phyloP scores from a whole-genome alignment of 2,888 invertebrate species.

The Heteropelma amictum region DNA sequence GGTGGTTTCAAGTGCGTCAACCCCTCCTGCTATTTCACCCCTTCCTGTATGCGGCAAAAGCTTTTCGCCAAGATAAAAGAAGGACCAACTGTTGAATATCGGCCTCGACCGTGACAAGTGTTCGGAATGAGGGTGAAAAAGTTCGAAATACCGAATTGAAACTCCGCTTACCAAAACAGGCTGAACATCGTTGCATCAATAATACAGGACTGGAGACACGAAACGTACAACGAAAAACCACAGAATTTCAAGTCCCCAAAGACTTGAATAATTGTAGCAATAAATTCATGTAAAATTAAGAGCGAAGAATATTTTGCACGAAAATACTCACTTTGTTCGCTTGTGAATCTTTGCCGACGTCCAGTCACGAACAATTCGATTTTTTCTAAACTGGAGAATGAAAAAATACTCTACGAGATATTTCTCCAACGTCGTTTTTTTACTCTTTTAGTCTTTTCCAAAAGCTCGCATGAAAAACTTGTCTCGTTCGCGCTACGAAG shows the following conservation, averaged over 20 bases:
- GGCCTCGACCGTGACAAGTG: slow-evolving; percentile 67
- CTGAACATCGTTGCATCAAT: neutral
- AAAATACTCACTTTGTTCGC: slow-evolving; percentile 3
- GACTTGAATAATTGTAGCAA: neutral
- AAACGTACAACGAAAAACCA: neutral
- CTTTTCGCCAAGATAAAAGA: slow-evolving; percentile 75
- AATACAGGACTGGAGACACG: neutral
- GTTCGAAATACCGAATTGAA: neutral
- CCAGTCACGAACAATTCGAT: neutral
- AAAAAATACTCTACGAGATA: neutral
- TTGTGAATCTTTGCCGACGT: neutral
- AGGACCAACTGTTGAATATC: slow-evolving; percentile 78
- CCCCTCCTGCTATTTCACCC: neutral
- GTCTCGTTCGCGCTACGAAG: no score
- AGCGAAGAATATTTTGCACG: neutral
- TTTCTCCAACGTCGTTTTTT: no score
- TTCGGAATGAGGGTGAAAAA: slow-evolving; percentile 52
- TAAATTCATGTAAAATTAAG: neutral
- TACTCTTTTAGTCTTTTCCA: no score
- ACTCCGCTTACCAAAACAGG: neutral
- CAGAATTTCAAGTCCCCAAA: neutral
- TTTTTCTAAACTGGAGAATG: neutral
- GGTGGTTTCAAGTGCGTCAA: slow-evolving; percentile 11
- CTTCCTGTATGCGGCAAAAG: slow-evolving; percentile 56
- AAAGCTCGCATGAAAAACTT: no score